Evolutionary conservation across 1,140 invertebrate species (phyloP).

Genomic region (Atta texana): DNA sequence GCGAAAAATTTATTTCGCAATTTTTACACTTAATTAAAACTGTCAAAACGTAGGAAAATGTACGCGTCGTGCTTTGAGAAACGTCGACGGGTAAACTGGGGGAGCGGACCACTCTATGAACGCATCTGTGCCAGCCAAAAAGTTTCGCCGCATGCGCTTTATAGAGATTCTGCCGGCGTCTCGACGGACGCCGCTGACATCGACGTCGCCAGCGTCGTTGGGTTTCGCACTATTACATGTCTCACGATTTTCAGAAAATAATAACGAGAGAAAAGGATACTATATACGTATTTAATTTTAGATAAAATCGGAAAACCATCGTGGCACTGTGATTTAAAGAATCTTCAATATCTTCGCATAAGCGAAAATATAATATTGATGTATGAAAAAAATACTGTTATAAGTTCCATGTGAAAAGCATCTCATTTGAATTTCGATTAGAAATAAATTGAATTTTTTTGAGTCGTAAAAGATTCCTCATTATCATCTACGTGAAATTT

Average conservation of each 20-base stretch:
- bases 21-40: constrained; percentile 15
- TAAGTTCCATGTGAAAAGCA: constrained; percentile 4
- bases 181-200: constrained; percentile 14
- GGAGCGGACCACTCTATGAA: constrained; percentile 54
- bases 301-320: not conserved
- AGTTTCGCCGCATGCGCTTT: constrained; percentile 73
- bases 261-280: not conserved
- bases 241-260: not conserved
- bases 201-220: constrained; percentile 18
- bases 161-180: constrained; percentile 57
- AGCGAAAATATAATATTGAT: not conserved
- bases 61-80: constrained; percentile 62
- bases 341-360: not conserved
- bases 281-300: not conserved
- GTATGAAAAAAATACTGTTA: not conserved
- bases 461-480: constrained; percentile 10
- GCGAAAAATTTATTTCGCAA: not conserved
- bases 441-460: constrained; percentile 4
- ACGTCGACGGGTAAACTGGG: constrained; percentile 76
- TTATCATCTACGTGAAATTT: not conserved
- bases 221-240: not conserved
- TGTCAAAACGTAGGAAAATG: constrained; percentile 25
- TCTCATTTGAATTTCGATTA: constrained; percentile 8
- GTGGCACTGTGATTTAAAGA: not conserved
- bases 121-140: constrained; percentile 60